These are phyloP conservation scores for Oopsacas minuta DNA, from an alignment of 37 sponge, comb jelly and placozoan genomes.

Conservation along the genomic window DNA sequence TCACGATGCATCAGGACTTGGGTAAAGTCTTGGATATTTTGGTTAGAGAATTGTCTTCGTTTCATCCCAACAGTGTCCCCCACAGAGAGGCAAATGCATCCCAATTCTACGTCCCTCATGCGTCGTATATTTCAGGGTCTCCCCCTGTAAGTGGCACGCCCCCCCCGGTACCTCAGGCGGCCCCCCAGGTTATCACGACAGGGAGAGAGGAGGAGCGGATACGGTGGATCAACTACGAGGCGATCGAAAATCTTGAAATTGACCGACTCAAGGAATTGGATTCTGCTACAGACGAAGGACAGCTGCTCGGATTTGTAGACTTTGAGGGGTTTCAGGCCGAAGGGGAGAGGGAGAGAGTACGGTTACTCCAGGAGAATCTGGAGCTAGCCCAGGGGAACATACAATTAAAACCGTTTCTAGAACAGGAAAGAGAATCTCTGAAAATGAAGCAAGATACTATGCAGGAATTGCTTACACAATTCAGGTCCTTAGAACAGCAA, in stretches of 20 bases:
- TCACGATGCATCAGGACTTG: neutral
- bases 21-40: neutral
- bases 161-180: neutral
- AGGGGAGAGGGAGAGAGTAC: neutral
- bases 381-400: neutral
- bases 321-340: neutral
- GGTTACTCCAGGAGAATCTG: neutral
- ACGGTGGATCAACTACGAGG: neutral
- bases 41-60: neutral
- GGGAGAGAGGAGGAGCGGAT: neutral
- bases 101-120: neutral
- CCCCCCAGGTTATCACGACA: neutral
- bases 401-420: neutral
- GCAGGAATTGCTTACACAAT: neutral
- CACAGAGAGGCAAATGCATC: neutral
- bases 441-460: neutral
- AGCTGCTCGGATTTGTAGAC: neutral
- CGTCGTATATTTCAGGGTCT: neutral
- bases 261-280: neutral
- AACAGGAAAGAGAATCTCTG: neutral
- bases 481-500: neutral
- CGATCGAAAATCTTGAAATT: neutral
- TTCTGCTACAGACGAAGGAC: neutral
- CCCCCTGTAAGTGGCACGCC: neutral
- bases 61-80: neutral